These are phyloP conservation scores for Aspidoscelis tigris DNA, from an alignment of 2,113 vertebrate genomes.

Conservation along the genomic window DNA sequence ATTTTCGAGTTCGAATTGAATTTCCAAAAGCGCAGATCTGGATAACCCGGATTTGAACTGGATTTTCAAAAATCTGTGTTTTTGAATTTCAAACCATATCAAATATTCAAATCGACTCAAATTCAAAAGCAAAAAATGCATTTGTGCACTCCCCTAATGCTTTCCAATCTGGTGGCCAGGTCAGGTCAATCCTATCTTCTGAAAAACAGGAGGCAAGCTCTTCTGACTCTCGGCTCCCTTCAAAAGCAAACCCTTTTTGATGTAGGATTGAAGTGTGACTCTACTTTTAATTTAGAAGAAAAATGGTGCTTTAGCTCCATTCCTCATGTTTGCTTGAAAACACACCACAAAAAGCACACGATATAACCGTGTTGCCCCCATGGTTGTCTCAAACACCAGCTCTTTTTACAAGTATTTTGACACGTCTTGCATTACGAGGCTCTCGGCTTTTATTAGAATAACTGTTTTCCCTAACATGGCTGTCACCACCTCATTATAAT, in stretches of 20 bases:
- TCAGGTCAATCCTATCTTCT: not conserved
- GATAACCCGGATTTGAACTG: too few relatives aligned
- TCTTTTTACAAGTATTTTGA: constrained; percentile 29
- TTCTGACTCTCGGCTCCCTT: not conserved
- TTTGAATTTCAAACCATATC: too few relatives aligned
- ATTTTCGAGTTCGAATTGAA: too few relatives aligned
- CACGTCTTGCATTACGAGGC: constrained; percentile 42
- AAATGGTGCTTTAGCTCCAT: not conserved
- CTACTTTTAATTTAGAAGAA: not conserved
- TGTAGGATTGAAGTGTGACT: not conserved
- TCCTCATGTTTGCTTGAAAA: not conserved
- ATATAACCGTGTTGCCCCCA: constrained; percentile 41
- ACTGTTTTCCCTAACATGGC: constrained; percentile 53
- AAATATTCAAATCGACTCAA: too few relatives aligned
- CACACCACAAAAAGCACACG: constrained; percentile 12
- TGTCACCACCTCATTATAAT: constrained; percentile 73
- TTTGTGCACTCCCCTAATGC: too few relatives aligned
- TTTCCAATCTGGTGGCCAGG: not conserved
- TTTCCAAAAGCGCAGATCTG: too few relatives aligned
- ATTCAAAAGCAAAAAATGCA: too few relatives aligned
- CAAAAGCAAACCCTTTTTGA: not conserved
- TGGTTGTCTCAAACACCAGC: constrained; percentile 52
- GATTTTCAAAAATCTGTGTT: too few relatives aligned
- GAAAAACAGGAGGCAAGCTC: not conserved
- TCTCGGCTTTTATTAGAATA: constrained; percentile 59